phyloP scores from a whole-genome alignment of 2,113 vertebrate species.

The Camelus bactrianus region DNA sequence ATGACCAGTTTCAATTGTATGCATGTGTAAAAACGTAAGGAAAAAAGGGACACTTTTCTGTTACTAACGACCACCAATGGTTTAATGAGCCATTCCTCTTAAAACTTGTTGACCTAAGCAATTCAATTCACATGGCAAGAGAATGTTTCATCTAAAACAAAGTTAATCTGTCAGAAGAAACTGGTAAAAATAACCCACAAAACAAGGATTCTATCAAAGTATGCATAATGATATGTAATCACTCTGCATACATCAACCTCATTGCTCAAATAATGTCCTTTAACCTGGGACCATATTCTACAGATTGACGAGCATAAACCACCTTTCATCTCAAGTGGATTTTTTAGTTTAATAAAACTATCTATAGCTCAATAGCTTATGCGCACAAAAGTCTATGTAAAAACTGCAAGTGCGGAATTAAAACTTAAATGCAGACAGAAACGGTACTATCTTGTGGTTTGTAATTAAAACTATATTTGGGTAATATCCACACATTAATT shows the following conservation, averaged over 20 bases:
- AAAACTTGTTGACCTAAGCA: background rate
- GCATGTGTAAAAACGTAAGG: background rate
- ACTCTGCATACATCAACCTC: background rate
- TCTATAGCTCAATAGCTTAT: background rate
- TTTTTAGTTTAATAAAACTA: conserved; percentile 59
- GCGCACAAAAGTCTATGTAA: conserved; percentile 2
- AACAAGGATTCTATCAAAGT: conserved; percentile 49
- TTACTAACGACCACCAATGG: background rate
- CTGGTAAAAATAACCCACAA: conserved; percentile 12
- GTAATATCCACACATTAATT: conserved; percentile 19
- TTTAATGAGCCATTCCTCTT: conserved; percentile 19
- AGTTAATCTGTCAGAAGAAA: conserved; percentile 18
- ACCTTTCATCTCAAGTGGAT: conserved; percentile 42
- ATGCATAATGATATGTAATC: conserved; percentile 37
- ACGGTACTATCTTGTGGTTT: background rate
- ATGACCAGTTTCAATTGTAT: background rate
- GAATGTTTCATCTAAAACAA: conserved; percentile 9
- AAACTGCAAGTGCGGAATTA: conserved; percentile 58
- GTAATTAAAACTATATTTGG: conserved; percentile 36
- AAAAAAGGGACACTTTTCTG: background rate
- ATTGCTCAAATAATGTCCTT: conserved; percentile 50
- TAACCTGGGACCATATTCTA: conserved; percentile 37
- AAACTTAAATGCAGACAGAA: conserved; percentile 54
- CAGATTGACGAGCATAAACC: conserved; percentile 40
- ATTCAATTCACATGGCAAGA: conserved; percentile 21